These are phyloP conservation scores for Cydia pomonella DNA, from an alignment of 1,140 invertebrate genomes.

Conservation along the genomic window DNA sequence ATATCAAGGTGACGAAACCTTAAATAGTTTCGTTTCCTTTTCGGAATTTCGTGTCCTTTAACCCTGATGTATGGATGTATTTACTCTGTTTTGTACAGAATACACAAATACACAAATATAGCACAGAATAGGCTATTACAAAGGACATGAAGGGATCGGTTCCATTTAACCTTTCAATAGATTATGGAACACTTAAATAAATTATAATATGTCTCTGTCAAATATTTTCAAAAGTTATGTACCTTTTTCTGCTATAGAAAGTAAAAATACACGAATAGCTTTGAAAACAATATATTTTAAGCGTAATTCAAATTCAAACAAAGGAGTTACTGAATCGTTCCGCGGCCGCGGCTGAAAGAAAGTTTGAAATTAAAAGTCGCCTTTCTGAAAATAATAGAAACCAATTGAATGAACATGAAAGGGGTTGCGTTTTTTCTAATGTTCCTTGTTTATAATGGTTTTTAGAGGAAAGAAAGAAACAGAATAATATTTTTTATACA, in stretches of 20 bases:
- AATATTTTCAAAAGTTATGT: not conserved
- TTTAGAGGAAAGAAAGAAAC: not conserved
- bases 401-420: constrained; percentile 7
- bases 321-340: not conserved
- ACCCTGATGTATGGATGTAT: too few species aligned
- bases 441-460: not conserved
- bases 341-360: not conserved
- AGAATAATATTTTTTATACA: too few species aligned
- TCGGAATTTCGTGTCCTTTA: too few species aligned
- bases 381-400: constrained; percentile 28
- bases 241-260: not conserved
- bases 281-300: not conserved
- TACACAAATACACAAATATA: too few species aligned
- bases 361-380: constrained; percentile 29
- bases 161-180: too few species aligned
- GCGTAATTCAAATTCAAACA: not conserved
- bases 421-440: not conserved
- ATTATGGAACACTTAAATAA: too few species aligned
- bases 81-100: too few species aligned
- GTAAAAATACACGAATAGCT: constrained; percentile 1
- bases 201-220: too few species aligned
- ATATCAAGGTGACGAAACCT: too few species aligned
- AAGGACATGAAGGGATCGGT: too few species aligned
- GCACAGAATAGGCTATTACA: too few species aligned
- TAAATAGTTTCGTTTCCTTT: too few species aligned